phyloP scores from a whole-genome alignment of 2,113 vertebrate genomes.

The Cynocephalus volans region DNA sequence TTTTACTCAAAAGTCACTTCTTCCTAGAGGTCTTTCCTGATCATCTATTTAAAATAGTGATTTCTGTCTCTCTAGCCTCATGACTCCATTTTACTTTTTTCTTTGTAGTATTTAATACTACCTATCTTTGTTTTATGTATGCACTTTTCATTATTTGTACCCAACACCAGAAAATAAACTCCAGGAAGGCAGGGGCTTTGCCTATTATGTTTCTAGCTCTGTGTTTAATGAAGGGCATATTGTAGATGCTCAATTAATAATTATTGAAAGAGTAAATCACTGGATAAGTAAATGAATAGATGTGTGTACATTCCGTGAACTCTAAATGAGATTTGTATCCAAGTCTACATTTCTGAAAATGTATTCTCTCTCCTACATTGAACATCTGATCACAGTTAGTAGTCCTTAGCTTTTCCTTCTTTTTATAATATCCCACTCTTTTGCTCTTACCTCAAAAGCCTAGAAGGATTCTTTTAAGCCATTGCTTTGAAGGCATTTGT shows the following conservation, averaged over 20 bases:
- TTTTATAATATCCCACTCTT: constrained; percentile 45
- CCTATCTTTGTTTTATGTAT: not conserved
- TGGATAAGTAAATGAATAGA: constrained; percentile 12
- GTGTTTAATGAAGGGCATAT: not conserved
- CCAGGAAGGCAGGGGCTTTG: not conserved
- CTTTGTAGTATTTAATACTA: not conserved
- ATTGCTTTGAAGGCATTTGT: constrained; percentile 73
- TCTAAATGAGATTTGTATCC: constrained; percentile 31
- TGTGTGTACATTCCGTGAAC: not conserved
- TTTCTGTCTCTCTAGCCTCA: not conserved
- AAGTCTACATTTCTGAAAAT: constrained; percentile 63
- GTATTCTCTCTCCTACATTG: constrained; percentile 42
- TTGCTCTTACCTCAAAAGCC: constrained; percentile 68
- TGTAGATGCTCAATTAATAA: constrained; percentile 16
- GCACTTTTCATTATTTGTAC: not conserved
- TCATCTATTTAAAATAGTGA: not conserved
- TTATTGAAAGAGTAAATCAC: not conserved
- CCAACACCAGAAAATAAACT: not conserved
- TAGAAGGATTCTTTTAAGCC: constrained; percentile 75
- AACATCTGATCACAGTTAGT: constrained; percentile 26
- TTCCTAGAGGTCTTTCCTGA: not conserved
- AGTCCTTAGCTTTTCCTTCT: constrained; percentile 33
- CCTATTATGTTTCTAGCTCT: not conserved
- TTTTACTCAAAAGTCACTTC: not conserved
- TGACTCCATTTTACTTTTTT: not conserved